A percentile compares a stretch with the other conserved stretches of the same genome.
Conservation (phyloP, 2,113 vertebrate species). For the Apteryx mantelli region DNA sequence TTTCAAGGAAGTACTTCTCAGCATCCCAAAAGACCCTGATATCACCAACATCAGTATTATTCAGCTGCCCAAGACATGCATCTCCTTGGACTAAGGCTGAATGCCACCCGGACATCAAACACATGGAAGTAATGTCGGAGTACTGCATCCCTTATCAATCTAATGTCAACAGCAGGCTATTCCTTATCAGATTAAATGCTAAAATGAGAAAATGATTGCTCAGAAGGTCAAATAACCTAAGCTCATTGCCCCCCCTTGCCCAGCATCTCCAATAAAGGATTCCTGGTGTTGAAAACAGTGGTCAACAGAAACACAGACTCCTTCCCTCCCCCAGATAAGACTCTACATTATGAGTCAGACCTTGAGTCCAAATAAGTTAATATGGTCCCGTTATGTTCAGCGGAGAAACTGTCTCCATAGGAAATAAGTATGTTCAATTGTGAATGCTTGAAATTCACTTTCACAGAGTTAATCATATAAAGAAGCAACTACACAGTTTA, state of each 20-base stretch:
- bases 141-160: neutral
- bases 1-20: neutral
- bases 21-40: neutral
- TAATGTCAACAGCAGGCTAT: neutral
- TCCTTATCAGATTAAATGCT: neutral
- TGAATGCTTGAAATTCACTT: neutral
- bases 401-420: neutral
- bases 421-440: fast-evolving
- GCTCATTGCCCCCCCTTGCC: neutral
- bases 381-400: neutral
- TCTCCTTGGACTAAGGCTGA: neutral
- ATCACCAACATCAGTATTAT: neutral
- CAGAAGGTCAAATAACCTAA: neutral
- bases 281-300: neutral
- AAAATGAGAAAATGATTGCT: neutral
- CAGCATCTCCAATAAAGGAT: neutral
- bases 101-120: neutral
- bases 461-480: neutral
- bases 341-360: too few species aligned
- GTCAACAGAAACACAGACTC: neutral
- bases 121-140: neutral
- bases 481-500: neutral
- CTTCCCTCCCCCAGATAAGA: neutral
- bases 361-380: neutral
- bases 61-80: neutral